Conservation (phyloP, 2,888 invertebrate genomes). For the Acrobasis suavella region DNA sequence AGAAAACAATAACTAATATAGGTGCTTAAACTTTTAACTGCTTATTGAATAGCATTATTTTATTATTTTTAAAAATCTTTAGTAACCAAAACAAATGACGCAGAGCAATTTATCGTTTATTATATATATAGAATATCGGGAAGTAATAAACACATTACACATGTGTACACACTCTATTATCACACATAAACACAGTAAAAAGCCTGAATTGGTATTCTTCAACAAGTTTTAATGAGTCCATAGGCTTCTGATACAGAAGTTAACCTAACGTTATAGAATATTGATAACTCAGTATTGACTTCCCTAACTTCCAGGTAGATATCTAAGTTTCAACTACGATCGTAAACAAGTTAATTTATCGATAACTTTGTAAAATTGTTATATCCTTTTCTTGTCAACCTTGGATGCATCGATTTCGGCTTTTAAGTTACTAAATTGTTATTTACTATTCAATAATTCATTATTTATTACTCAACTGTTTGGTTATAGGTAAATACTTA, state of each 20-base stretch:
- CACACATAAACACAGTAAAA: background rate
- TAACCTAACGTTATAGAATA: constrained; percentile 13
- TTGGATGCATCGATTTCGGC: background rate
- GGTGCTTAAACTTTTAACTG: no score
- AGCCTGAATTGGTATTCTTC: constrained; percentile 11
- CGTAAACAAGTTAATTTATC: constrained; percentile 5
- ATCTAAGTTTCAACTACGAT: background rate
- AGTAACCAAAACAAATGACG: no score
- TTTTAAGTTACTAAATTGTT: background rate
- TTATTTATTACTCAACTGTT: no score
- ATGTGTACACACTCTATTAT: no score
- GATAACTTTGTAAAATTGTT: constrained; percentile 1
- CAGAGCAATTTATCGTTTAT: background rate
- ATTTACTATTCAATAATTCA: no score
- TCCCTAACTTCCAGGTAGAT: background rate
- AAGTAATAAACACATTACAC: no score
- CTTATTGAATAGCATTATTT: no score
- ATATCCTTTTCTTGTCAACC: background rate
- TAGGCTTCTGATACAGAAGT: constrained; percentile 12
- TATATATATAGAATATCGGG: no score
- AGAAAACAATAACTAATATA: no score
- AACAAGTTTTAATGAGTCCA: constrained; percentile 17
- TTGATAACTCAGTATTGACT: constrained; percentile 14
- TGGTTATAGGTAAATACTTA: no score
- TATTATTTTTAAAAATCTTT: no score